Base-by-base conservation (phyloP, 2,113 vertebrate species). In the Istiophorus platypterus region DNA sequence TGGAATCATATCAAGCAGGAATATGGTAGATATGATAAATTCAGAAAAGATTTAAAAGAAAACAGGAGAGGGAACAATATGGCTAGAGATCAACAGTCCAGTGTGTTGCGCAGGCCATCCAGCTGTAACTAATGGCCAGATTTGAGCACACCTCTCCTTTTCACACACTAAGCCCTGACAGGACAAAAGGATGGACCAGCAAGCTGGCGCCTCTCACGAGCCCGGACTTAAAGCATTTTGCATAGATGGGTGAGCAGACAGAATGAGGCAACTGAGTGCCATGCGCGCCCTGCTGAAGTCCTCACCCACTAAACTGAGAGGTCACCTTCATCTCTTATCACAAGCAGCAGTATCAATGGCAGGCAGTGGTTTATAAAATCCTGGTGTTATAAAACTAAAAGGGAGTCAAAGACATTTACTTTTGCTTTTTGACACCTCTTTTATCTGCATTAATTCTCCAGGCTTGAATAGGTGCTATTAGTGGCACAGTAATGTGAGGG, bases 391-490 rank as follows among this genome's bases (percentile, higher is more conserved):
- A 11, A 20, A 61, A 54, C 37, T 15, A 42, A 26, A 47, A 42
- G 31, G 49, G n/a, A 63, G 3, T 61, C 31, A 51, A 9, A 49
- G 14, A 45, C 64, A 26, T 42, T 65, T 65, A 26, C 24, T 45
- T 42, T 65, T 65, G 17, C 24, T 45, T 31, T 49, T 22, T 49
- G 18, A 73, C 64, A 26, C 70, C n/a, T 84, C 74, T 83, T 81
- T 88, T 76, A 89, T 85, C 63, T 67, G 83, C 54, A n/a, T 57
- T 62, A 31, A 65, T 72, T 79, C 82, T 84, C 45, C 47, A 81
- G 91, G 94, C 96, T 96, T 95, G 92, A 80, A 76, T 86, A 76
- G 20, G 78, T 78, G 85, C 95, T 96, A 96, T 96, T 95, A 92
- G 76, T 84, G 86, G 95, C 76, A 70, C 84, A 87, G 94, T 74